Evolutionary conservation across 2,113 vertebrate species (phyloP).

Genomic region (Otocyon megalotis): DNA sequence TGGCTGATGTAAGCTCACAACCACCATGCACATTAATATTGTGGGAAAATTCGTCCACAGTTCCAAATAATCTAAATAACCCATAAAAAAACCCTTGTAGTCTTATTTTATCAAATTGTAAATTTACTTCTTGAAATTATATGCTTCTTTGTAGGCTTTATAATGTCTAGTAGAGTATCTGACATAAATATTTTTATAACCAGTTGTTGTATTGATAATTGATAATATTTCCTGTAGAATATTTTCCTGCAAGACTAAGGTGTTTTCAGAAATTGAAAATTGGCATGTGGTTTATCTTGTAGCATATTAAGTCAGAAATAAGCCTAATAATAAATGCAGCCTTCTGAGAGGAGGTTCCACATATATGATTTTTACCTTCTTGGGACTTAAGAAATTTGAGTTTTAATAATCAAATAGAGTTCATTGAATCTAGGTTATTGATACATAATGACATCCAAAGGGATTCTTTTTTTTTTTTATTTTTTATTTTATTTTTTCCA

Average conservation of each 20-base stretch:
- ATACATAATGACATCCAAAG: neutral
- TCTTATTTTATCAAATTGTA: neutral
- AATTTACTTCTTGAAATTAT: neutral
- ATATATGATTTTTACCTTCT: neutral
- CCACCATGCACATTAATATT: neutral
- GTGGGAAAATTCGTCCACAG: neutral
- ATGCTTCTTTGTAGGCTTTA: neutral
- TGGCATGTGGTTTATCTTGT: neutral
- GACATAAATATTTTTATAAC: neutral
- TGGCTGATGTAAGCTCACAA: neutral
- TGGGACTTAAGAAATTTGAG: neutral
- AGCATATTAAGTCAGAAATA: neutral
- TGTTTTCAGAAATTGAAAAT: slow-evolving; percentile 26
- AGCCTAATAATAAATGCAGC: neutral
- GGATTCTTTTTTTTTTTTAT: neutral
- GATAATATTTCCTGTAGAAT: neutral
- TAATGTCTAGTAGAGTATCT: neutral
- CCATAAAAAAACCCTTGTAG: neutral
- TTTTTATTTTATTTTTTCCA: neutral
- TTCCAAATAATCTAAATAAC: neutral
- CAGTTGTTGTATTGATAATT: neutral
- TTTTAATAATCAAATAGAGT: neutral
- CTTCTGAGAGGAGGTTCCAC: neutral
- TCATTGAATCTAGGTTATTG: neutral
- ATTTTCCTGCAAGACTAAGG: neutral